Evolutionary conservation across 2,113 vertebrate genomes (phyloP).

Genomic region (Piprites chloris): DNA sequence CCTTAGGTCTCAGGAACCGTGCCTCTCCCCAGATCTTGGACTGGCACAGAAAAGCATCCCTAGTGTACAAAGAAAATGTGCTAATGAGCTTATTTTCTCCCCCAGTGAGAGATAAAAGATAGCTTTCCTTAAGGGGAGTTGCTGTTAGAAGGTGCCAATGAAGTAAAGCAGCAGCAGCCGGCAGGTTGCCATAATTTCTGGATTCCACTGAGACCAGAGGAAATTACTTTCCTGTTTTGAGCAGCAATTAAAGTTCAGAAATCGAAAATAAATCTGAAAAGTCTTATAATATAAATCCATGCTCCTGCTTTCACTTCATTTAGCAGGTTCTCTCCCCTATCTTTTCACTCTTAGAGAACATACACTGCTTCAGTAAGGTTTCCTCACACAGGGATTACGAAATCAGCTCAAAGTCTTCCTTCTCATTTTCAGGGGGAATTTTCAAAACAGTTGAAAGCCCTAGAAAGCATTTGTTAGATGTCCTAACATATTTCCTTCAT

Average conservation of each 20-base stretch:
- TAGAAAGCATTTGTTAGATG: neutral
- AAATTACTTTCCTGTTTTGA: neutral
- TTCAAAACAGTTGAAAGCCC: neutral
- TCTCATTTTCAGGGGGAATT: neutral
- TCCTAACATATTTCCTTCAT: neutral
- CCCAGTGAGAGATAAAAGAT: conserved; percentile 15
- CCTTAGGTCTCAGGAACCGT: neutral
- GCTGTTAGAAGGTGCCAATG: neutral
- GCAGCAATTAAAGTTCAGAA: neutral
- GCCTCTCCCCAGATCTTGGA: neutral
- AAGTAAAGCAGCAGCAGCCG: neutral
- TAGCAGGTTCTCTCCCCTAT: neutral
- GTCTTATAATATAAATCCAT: neutral
- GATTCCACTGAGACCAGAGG: neutral
- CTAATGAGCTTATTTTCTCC: conserved; percentile 50
- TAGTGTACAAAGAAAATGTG: conserved; percentile 46
- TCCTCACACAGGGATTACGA: neutral
- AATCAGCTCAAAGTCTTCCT: neutral
- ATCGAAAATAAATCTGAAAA: neutral
- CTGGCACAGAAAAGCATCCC: neutral
- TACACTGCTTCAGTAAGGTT: neutral
- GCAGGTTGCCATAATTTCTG: neutral
- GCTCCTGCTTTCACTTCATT: neutral
- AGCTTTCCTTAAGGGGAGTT: conserved; percentile 7
- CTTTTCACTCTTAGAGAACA: neutral